These are phyloP conservation scores for Penelope pileata DNA, from an alignment of 2,113 vertebrate species.

Conservation along the genomic window DNA sequence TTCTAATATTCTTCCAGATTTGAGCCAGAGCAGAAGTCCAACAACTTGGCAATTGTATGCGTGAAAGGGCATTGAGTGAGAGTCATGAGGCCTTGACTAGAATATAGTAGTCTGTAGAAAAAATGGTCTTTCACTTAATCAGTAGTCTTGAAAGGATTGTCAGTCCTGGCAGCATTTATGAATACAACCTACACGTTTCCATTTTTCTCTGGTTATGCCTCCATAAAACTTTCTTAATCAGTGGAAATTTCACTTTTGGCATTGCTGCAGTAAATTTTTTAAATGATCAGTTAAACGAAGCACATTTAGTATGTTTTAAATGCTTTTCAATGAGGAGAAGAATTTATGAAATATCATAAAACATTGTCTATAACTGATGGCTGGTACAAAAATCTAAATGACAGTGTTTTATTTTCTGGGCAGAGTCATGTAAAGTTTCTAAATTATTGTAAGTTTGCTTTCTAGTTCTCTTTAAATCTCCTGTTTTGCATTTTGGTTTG, in stretches of 20 bases:
- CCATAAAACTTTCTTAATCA: conserved; percentile 49
- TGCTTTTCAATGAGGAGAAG: background rate
- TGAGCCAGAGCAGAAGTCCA: background rate
- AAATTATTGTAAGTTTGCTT: background rate
- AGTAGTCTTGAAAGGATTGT: conserved; percentile 33
- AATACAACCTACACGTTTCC: background rate
- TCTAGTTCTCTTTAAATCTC: background rate
- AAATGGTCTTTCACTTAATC: conserved; percentile 58
- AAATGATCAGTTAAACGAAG: background rate
- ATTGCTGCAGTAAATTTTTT: background rate
- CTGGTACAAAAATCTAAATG: background rate
- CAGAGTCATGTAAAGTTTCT: background rate
- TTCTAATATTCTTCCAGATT: background rate
- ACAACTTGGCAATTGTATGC: background rate
- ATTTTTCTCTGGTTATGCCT: conserved; percentile 44
- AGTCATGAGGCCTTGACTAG: background rate
- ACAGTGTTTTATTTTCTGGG: background rate
- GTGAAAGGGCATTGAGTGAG: background rate
- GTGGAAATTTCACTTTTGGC: conserved; percentile 8
- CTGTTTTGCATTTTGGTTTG: background rate
- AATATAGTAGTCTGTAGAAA: background rate
- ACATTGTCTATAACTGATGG: background rate
- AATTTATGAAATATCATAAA: background rate
- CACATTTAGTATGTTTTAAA: background rate
- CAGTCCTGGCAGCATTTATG: conserved; percentile 30